Percentiles rank a stretch among this genome's conserved stretches.
phyloP scores from a whole-genome alignment of 2,113 vertebrate species.

The Alouatta palliata region DNA sequence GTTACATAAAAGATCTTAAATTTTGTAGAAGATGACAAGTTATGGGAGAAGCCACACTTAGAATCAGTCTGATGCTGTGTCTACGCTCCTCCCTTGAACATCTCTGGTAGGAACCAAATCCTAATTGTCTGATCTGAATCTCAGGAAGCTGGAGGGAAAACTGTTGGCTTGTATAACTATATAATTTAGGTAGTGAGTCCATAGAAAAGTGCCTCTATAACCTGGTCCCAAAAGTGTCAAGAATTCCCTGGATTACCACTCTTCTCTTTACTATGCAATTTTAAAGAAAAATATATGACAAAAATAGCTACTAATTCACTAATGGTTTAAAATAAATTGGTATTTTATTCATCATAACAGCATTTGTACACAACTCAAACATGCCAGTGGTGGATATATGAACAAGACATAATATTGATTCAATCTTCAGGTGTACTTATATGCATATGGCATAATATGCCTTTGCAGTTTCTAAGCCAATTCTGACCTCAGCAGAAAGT shows the following conservation, averaged over 20 bases:
- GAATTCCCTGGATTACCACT: background rate
- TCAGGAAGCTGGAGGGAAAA: background rate
- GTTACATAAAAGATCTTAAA: background rate
- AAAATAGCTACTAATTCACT: conserved; percentile 36
- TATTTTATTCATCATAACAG: background rate
- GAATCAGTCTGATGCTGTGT: background rate
- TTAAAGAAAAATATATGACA: conserved; percentile 22
- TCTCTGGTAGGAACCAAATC: background rate
- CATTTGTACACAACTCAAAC: background rate
- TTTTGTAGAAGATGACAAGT: background rate
- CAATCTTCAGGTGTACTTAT: background rate
- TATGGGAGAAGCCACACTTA: background rate
- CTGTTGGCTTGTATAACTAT: background rate
- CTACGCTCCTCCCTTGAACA: background rate
- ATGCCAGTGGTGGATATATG: background rate
- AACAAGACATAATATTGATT: background rate
- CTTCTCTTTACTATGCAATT: background rate
- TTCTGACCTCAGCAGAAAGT: background rate
- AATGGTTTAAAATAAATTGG: background rate
- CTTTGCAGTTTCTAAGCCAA: conserved; percentile 7
- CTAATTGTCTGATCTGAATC: background rate
- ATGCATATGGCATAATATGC: background rate
- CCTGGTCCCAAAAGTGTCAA: background rate
- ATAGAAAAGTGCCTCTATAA: background rate
- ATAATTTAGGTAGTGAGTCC: background rate